phyloP scores from a whole-genome alignment of 2,797 vertebrate genomes.

The Holocentrus rufus region DNA sequence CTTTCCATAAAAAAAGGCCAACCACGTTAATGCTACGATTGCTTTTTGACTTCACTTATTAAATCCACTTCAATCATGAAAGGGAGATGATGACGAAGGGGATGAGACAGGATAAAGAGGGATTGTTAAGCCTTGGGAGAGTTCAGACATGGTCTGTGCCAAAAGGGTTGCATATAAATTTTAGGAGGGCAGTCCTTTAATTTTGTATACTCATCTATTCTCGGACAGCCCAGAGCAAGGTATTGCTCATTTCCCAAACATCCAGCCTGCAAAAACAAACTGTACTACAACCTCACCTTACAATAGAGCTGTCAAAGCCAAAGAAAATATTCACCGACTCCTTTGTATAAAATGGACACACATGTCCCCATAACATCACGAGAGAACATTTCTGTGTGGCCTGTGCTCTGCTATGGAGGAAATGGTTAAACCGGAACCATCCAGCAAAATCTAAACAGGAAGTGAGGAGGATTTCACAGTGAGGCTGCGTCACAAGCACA shows the following conservation, averaged over 20 bases:
- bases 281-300: constrained; percentile 12
- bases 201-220: constrained; percentile 18
- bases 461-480: constrained; percentile 64
- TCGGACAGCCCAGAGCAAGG: constrained; percentile 16
- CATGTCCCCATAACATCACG: constrained; percentile 57
- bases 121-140: not conserved
- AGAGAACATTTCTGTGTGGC: constrained; percentile 41
- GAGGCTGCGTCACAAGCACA: constrained; percentile 41
- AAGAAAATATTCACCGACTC: constrained; percentile 52
- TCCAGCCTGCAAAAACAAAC: constrained; percentile 32
- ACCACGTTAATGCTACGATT: not conserved
- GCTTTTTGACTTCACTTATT: not conserved
- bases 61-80: constrained; percentile 19
- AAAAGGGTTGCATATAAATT: not conserved
- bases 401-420: constrained; percentile 62
- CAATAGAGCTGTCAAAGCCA: constrained; percentile 53
- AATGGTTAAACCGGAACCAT: constrained; percentile 68
- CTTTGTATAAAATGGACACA: constrained; percentile 59
- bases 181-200: not conserved
- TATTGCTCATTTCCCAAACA: constrained; percentile 47
- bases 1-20: constrained; percentile 9
- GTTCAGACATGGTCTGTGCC: constrained; percentile 4
- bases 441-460: constrained; percentile 76
- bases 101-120: constrained; percentile 3
- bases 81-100: not conserved